These are phyloP conservation scores for Gasteruption jaculator DNA, from an alignment of 2,888 invertebrate species.

Conservation along the genomic window DNA sequence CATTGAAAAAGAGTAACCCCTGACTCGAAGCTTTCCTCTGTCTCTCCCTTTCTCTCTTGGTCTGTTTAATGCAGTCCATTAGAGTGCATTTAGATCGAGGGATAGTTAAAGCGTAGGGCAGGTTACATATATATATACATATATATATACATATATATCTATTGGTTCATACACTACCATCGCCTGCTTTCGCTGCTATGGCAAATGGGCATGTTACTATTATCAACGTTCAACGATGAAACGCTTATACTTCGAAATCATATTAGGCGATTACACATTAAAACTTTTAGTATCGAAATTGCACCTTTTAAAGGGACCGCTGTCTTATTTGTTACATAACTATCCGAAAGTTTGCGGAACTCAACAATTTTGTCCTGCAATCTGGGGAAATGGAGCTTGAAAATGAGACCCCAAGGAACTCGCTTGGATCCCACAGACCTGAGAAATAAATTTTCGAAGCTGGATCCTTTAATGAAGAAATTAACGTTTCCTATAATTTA, in stretches of 20 bases:
- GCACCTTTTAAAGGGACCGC: too few relatives aligned
- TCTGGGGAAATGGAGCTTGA: too few relatives aligned
- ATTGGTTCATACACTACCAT: slow-evolving; percentile 27
- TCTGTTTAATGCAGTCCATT: slow-evolving; percentile 52
- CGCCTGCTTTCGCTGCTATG: slow-evolving; percentile 13
- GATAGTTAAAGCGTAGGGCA: slow-evolving; percentile 48
- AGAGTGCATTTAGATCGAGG: slow-evolving; percentile 52
- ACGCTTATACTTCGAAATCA: slow-evolving; percentile 36
- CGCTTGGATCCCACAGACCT: too few relatives aligned
- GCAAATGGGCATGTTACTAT: slow-evolving; percentile 20
- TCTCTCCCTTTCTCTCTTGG: slow-evolving; percentile 2
- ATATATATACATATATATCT: not conserved
- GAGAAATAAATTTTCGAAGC: too few relatives aligned
- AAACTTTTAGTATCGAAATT: too few relatives aligned
- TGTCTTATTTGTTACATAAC: too few relatives aligned
- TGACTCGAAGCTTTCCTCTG: slow-evolving; percentile 5
- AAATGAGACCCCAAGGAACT: too few relatives aligned
- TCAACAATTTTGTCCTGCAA: too few relatives aligned
- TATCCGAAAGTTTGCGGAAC: too few relatives aligned
- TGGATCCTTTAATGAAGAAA: too few relatives aligned
- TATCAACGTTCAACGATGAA: slow-evolving; percentile 26
- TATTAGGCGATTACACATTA: slow-evolving; percentile 35
- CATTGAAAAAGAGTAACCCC: slow-evolving; percentile 29
- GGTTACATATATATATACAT: slow-evolving; percentile 17
- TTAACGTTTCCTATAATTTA: too few relatives aligned